These are phyloP conservation scores for Diachasmimorpha longicaudata DNA, from an alignment of 1,140 invertebrate genomes.

Conservation along the genomic window DNA sequence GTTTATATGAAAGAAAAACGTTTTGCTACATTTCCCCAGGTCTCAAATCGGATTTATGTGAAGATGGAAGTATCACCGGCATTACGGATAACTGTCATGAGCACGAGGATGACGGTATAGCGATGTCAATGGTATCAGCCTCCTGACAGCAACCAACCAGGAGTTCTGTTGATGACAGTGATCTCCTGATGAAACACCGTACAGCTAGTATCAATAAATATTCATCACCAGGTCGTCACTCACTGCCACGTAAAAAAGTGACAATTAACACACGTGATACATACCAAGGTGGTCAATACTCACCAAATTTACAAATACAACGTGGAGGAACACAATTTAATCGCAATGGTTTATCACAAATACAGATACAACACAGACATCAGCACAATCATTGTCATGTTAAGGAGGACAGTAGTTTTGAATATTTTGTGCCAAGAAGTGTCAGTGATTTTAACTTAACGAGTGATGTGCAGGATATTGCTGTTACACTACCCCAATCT, in stretches of 20 bases:
- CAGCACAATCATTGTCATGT: conserved; percentile 51
- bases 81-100: conserved; percentile 26
- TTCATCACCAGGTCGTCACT: conserved; percentile 65
- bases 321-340: conserved; percentile 39
- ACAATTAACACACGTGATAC: conserved; percentile 53
- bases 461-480: conserved; percentile 61
- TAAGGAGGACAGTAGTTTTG: conserved; percentile 68
- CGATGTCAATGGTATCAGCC: conserved; percentile 64
- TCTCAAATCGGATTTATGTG: conserved; percentile 25
- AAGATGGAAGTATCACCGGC: conserved; percentile 11
- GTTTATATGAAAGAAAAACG: no score
- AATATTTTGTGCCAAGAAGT: conserved; percentile 83
- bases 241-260: conserved; percentile 67
- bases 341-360: conserved; percentile 18
- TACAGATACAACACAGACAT: conserved; percentile 35
- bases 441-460: conserved; percentile 81
- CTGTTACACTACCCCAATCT: conserved; percentile 60
- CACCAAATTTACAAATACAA: conserved; percentile 65
- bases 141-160: conserved; percentile 70
- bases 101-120: conserved; percentile 66
- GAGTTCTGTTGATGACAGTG: conserved; percentile 46
- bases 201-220: conserved; percentile 55
- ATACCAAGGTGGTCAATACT: conserved; percentile 66
- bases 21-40: conserved; percentile 14
- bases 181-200: conserved; percentile 57